Base-by-base conservation (phyloP, 2,113 vertebrate genomes). In the Acrocephalus arundinaceus region DNA sequence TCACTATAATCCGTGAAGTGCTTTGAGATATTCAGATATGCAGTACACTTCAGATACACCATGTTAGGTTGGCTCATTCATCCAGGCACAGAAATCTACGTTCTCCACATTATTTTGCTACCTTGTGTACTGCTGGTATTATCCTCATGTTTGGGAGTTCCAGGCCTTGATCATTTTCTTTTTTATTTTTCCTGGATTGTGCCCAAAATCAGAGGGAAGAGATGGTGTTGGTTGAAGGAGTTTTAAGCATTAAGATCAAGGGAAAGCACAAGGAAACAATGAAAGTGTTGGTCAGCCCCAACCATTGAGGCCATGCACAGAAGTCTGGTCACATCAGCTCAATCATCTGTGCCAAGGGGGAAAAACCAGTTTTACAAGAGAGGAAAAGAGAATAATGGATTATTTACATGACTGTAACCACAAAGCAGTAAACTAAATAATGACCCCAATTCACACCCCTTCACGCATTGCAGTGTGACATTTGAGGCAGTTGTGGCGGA, bases 21-120 rank as follows among this genome's bases (percentile, higher is more conserved):
- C 71, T 94, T 83, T 51, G 75, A 91, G 89, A 96, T 66, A 35
- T 71, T 93, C 72, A 82, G 87, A 97, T 88, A 91, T n/a, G 67
- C 91, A 80, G 39, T 4, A 67, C 80, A 89, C 46, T 94, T 85
- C 85, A 88, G 85, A 93, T 80, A 85, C 76, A 91, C 43, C 48
- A 73, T 13, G 48, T 76, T 63, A 7, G 25, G 67, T 39, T 74
- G 79, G 86, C 81, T 74, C 68, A 70, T 52, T 93, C 83, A 80
- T 63, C 48, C 61, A 71, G 59, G 30, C 62, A 83, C 58, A 83
- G 30, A 83, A 93, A 88, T 73, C 70, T 49, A 27, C 3, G 2
- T 33, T 46, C 67, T 43, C 71, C 55, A 31, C 21, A 21, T 39
- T 28, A 35, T 89, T 91, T 81, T 70, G 17, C 45, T 43, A 2